Percentiles rank a stretch among this genome's conserved stretches.
Conservation (phyloP, 2,888 invertebrate species). For the Halictus ligatus region DNA sequence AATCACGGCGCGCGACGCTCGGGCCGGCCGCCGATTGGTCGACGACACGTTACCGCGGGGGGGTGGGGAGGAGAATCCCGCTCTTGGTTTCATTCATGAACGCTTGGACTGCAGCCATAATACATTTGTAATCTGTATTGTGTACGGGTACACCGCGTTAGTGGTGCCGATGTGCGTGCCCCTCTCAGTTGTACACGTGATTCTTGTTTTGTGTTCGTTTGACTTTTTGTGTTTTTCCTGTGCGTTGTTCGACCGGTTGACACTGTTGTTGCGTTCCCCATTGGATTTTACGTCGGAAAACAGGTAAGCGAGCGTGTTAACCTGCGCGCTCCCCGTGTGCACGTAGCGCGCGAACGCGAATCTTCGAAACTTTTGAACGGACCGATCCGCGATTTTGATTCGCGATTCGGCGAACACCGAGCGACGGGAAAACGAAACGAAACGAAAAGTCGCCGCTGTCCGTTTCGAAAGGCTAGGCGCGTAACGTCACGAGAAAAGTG, state of each 20-base stretch:
- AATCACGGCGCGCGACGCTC: slow-evolving; percentile 12
- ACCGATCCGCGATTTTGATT: neutral
- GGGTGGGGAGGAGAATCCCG: slow-evolving; percentile 57
- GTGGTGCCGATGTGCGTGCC: slow-evolving; percentile 81
- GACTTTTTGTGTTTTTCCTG: slow-evolving; percentile 72
- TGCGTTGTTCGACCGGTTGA: slow-evolving; percentile 62
- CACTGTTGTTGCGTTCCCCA: slow-evolving; percentile 59
- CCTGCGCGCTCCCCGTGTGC: slow-evolving; percentile 44
- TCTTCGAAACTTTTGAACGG: slow-evolving; percentile 55
- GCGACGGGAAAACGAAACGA: neutral
- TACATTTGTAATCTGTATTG: slow-evolving; percentile 81
- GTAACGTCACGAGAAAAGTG: slow-evolving; percentile 56
- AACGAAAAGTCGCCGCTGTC: neutral
- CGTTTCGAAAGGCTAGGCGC: slow-evolving; percentile 57
- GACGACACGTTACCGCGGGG: neutral
- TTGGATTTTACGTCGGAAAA: slow-evolving; percentile 66
- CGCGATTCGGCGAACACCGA: neutral
- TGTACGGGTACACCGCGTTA: slow-evolving; percentile 79
- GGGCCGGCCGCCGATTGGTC: slow-evolving; percentile 38
- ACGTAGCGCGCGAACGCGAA: slow-evolving; percentile 53
- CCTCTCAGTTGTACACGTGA: slow-evolving; percentile 76
- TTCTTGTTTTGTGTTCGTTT: slow-evolving; percentile 72
- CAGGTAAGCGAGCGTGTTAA: slow-evolving; percentile 55
- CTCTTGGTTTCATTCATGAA: slow-evolving; percentile 83
- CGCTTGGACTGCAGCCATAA: slow-evolving; percentile 78